Evolutionary conservation across 2,113 vertebrate genomes (phyloP).

Genomic region (Brachyhypopomus occidentalis): DNA sequence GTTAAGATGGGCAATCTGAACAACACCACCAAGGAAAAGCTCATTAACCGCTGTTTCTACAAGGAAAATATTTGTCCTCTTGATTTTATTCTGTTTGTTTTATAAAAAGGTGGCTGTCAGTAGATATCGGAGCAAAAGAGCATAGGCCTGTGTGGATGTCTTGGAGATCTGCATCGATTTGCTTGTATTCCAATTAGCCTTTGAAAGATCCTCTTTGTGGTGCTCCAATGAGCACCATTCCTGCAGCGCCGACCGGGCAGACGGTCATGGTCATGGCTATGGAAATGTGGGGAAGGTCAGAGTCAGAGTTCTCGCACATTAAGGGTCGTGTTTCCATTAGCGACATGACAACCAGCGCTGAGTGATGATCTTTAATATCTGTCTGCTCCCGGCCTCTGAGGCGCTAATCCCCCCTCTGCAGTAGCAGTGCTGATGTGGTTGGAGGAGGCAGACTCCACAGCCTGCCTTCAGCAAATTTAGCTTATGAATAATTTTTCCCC

Average conservation of each 20-base stretch:
- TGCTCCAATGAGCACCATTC: background rate
- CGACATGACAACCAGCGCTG: slow-evolving; percentile 22
- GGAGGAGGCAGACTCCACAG: background rate
- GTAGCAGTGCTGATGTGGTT: slow-evolving; percentile 1
- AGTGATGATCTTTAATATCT: slow-evolving; percentile 48
- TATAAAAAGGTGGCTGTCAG: slow-evolving; percentile 13
- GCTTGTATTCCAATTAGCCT: slow-evolving; percentile 31
- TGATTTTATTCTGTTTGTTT: slow-evolving; percentile 18
- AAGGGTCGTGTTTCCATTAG: slow-evolving; percentile 13
- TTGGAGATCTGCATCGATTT: slow-evolving; percentile 29
- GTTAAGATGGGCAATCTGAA: background rate
- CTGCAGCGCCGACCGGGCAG: background rate
- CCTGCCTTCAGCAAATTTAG: slow-evolving; percentile 18
- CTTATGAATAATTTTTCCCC: background rate
- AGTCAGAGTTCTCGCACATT: background rate
- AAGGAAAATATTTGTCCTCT: slow-evolving; percentile 6
- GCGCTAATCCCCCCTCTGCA: background rate
- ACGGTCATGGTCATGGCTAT: slow-evolving; percentile 16
- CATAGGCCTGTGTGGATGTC: slow-evolving; percentile 20
- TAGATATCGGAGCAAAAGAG: background rate
- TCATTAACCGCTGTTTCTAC: slow-evolving; percentile 7
- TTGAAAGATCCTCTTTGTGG: slow-evolving; percentile 42
- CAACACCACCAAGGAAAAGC: background rate
- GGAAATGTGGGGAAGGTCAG: slow-evolving; percentile 7
- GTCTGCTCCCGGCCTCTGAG: slow-evolving; percentile 12